Base-by-base conservation (phyloP, 2,113 vertebrate species). In the Brachirus orientalis region DNA sequence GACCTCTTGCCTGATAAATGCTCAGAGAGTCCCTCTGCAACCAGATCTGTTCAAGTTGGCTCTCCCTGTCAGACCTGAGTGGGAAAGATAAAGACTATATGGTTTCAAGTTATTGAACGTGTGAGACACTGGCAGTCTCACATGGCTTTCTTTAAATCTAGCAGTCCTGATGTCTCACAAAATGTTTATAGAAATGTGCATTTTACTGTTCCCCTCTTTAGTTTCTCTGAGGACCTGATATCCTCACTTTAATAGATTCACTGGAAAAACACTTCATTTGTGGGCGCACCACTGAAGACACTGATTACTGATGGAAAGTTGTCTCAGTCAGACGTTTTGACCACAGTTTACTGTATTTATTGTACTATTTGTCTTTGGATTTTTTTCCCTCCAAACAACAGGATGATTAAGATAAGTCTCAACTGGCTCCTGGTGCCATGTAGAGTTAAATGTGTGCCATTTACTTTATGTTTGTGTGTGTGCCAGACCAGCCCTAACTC, bases 191-290 rank as follows among this genome's bases (percentile, higher is more conserved):
- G 37, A 38, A 38, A 38, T 38, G 8, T 38, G 22, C 17, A 36
- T 55, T 18, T 8, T 57, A 63, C 50, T 1, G 46, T 74, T 72
- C 41, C n/a, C 17, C 17, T 67, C 18, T 51, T n/a, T n/a, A n/a
- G n/a, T n/a, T n/a, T n/a, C n/a, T n/a, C n/a, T n/a, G n/a, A n/a
- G n/a, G n/a, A n/a, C n/a, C 52, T 58, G 40, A 76, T 55, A 70
- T 69, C 60, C 61, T 10, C 19, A 20, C 63, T 28, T 74, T 20
- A 71, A 17, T 64, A 59, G 41, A 50, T 60, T 72, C 54, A 19
- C 72, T 83, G 80, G 85, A 83, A 87, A 86, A 86, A n/a, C 33
- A 63, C 68, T 83, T 85, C 16, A 60, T 65, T 61, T 76, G 76
- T 59, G 75, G 73, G 74, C 63, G 71, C 67, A 59, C 84, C 63